Evolutionary conservation across 2,113 vertebrate genomes (phyloP).

Genomic region (Charadrius vociferus): DNA sequence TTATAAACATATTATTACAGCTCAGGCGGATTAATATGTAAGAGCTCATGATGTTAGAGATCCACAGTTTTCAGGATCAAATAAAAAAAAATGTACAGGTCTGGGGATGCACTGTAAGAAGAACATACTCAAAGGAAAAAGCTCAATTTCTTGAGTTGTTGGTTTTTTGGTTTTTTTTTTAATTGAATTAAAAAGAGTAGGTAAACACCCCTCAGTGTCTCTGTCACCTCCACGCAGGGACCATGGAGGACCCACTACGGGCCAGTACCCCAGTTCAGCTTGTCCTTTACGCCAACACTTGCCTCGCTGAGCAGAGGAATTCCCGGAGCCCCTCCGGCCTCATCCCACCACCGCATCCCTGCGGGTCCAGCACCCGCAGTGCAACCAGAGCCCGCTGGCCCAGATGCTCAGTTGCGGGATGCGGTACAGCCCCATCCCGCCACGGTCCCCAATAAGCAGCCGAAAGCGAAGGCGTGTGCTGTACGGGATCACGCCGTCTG

Average conservation of each 20-base stretch:
- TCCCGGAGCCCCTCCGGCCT: background rate
- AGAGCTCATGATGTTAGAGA: background rate
- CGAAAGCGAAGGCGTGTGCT: background rate
- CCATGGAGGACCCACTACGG: rapidly evolving
- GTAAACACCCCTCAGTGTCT: background rate
- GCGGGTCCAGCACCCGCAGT: background rate
- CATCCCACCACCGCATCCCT: background rate
- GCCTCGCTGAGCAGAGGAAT: too few species aligned
- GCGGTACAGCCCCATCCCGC: background rate
- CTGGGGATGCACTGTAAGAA: too few species aligned
- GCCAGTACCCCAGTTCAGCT: background rate
- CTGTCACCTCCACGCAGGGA: rapidly evolving
- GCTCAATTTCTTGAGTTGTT: background rate
- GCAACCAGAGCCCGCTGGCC: background rate
- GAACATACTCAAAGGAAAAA: background rate
- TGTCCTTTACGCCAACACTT: background rate
- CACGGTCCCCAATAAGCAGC: background rate
- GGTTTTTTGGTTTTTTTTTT: too few species aligned
- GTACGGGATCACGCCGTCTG: background rate
- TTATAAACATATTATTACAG: background rate
- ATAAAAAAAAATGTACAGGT: too few species aligned
- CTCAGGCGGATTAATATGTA: background rate
- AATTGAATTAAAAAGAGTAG: background rate
- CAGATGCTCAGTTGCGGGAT: rapidly evolving
- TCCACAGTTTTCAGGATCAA: too few species aligned